A percentile compares a stretch with the other conserved stretches of the same genome.
phyloP scores from a whole-genome alignment of 2,113 vertebrate genomes.

The Xiphias gladius region DNA sequence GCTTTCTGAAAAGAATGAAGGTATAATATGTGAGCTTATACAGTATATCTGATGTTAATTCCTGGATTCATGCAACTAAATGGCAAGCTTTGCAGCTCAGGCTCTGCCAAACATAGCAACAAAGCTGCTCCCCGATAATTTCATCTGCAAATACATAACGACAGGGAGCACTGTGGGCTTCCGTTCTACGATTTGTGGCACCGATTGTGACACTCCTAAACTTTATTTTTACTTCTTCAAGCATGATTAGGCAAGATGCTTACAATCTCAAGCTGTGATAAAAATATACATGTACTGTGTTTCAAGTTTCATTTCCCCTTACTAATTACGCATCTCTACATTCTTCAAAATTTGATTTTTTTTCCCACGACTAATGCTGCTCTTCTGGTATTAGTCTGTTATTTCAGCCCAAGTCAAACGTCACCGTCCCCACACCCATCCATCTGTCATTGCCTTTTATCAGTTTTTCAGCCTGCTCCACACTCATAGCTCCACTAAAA shows the following conservation, averaged over 20 bases:
- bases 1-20: neutral
- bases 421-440: neutral
- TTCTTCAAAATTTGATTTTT: neutral
- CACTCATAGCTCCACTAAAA: neutral
- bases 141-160: slow-evolving; percentile 8
- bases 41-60: neutral
- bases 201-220: neutral
- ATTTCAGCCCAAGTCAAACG: neutral
- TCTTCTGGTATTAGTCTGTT: neutral
- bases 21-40: neutral
- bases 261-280: neutral
- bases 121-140: slow-evolving; percentile 19
- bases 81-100: neutral
- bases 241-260: slow-evolving; percentile 10
- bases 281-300: slow-evolving; percentile 1
- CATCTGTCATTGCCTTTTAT: neutral
- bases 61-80: neutral
- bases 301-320: no score
- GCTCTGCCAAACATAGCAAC: neutral
- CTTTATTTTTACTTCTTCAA: neutral
- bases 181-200: neutral
- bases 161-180: neutral
- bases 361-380: neutral
- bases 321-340: neutral
- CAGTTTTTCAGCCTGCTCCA: neutral